Evolutionary conservation across 2,797 vertebrate species (phyloP).

Genomic region (Buceros bicornis): DNA sequence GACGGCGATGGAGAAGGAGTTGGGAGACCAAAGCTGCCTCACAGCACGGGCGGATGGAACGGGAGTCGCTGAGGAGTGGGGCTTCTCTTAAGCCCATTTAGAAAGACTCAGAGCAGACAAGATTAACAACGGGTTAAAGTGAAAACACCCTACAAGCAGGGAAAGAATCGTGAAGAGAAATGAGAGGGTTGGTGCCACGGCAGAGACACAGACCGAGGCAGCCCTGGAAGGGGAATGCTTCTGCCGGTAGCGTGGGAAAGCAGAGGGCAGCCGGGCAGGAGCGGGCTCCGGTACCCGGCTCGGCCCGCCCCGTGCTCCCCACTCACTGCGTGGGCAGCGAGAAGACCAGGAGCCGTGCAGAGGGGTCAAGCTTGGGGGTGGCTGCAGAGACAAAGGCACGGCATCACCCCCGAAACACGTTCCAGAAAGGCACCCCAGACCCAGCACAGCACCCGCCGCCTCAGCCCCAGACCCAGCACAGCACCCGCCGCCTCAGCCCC

Average conservation of each 20-base stretch:
- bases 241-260: neutral
- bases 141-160: neutral
- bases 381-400: neutral
- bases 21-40: neutral
- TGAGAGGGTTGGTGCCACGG: neutral
- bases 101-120: neutral
- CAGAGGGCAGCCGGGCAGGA: neutral
- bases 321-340: neutral
- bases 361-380: rapidly evolving
- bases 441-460: too few species aligned
- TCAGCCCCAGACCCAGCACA: too few species aligned
- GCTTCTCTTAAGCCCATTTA: neutral
- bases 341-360: neutral
- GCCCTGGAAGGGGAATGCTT: neutral
- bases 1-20: rapidly evolving
- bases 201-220: neutral
- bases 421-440: neutral
- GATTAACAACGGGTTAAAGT: neutral
- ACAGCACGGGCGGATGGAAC: neutral
- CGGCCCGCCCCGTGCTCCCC: rapidly evolving
- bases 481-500: too few species aligned
- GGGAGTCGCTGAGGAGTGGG: neutral
- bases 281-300: neutral
- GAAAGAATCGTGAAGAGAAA: neutral
- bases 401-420: neutral